These are phyloP conservation scores for Anisognathus igniventris DNA, from an alignment of 2,797 vertebrate species.

Conservation along the genomic window DNA sequence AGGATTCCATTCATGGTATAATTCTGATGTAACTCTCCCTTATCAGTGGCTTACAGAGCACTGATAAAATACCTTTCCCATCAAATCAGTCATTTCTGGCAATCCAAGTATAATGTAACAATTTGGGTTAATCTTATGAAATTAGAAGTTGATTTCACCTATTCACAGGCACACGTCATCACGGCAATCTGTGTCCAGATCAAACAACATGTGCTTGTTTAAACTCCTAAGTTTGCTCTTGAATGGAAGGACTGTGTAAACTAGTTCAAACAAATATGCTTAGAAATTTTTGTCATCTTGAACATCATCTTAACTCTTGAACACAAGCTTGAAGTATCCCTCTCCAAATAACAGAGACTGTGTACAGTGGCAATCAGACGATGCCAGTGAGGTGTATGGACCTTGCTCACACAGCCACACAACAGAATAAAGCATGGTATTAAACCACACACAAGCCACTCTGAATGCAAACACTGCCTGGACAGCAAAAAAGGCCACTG, in stretches of 20 bases:
- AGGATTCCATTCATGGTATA: background rate
- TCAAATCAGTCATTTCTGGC: background rate
- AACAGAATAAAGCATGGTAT: background rate
- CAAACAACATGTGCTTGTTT: background rate
- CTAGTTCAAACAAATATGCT: background rate
- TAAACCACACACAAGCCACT: background rate
- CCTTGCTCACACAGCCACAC: background rate
- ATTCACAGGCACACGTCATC: background rate
- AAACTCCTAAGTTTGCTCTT: background rate
- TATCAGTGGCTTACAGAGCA: background rate
- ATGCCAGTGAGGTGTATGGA: background rate
- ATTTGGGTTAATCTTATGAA: background rate
- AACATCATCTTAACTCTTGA: background rate
- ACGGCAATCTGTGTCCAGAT: background rate
- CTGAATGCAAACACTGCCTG: background rate
- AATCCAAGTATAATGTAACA: background rate
- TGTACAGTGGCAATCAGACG: background rate
- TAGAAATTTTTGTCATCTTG: background rate
- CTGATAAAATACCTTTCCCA: background rate
- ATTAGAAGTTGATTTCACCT: background rate
- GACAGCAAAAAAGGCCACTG: background rate
- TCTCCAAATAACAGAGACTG: background rate
- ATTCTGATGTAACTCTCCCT: background rate
- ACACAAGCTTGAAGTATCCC: background rate
- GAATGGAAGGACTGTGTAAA: background rate